Percentiles rank a stretch among this genome's conserved stretches.
Evolutionary conservation across 2,888 invertebrate genomes (phyloP).

Genomic region (Ennomos erosarius): DNA sequence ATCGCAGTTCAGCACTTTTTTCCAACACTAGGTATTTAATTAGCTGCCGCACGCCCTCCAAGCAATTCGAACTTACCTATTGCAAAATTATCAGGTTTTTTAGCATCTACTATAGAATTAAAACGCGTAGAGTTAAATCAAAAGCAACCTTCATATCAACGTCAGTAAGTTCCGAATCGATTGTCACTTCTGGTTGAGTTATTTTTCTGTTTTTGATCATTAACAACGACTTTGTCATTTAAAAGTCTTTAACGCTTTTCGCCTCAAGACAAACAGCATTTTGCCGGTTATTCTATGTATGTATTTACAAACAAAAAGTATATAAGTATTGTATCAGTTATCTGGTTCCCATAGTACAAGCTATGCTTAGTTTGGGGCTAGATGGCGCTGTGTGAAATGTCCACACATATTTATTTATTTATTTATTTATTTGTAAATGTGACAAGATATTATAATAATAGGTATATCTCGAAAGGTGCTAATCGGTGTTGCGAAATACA

Average conservation of each 20-base stretch:
- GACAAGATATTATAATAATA: conserved; percentile 2
- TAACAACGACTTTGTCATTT: conserved; percentile 61
- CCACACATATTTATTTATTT: no score
- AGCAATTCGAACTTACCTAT: conserved; percentile 72
- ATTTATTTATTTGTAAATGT: conserved; percentile 10
- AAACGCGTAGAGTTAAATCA: neutral
- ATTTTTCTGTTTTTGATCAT: conserved; percentile 60
- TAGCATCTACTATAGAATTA: conserved; percentile 59
- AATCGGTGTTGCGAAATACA: neutral
- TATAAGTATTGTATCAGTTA: no score
- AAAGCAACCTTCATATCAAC: conserved; percentile 10
- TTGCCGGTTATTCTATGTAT: conserved; percentile 21
- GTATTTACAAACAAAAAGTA: no score
- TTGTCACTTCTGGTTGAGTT: neutral
- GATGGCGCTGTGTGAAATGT: no score
- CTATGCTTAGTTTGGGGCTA: no score
- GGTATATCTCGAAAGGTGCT: conserved; percentile 5
- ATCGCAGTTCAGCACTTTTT: conserved; percentile 62
- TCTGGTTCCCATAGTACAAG: no score
- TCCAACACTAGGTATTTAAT: conserved; percentile 46
- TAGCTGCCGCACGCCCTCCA: conserved; percentile 63
- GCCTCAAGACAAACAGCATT: conserved; percentile 20
- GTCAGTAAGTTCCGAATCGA: neutral
- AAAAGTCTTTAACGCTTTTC: conserved; percentile 44
- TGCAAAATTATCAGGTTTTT: conserved; percentile 72